Evolutionary conservation across 2,113 vertebrate genomes (phyloP).

Genomic region (Tylochromis polylepis): DNA sequence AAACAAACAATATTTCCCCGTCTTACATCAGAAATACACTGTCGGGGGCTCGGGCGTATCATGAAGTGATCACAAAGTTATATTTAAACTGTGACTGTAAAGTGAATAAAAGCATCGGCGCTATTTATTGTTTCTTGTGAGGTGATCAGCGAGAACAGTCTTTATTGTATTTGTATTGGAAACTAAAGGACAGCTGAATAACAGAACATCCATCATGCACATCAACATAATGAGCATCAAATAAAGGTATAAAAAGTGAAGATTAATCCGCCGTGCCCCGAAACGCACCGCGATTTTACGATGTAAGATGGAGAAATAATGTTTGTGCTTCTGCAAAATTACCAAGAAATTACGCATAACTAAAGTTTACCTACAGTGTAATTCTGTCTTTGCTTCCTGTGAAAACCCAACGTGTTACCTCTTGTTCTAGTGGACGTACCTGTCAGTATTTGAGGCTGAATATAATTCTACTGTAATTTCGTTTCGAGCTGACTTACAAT

Average conservation of each 20-base stretch:
- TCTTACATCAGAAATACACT: background rate
- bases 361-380: background rate
- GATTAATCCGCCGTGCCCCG: background rate
- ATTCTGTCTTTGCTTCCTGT: background rate
- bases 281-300: background rate
- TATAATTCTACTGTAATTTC: background rate
- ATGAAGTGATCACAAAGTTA: no score
- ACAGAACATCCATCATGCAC: background rate
- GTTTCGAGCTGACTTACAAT: background rate
- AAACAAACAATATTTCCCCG: accelerated
- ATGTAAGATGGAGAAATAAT: background rate
- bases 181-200: background rate
- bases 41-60: accelerated
- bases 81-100: no score
- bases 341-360: background rate
- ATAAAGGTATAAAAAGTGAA: background rate
- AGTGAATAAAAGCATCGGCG: accelerated
- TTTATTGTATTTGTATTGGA: background rate
- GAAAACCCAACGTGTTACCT: background rate
- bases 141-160: background rate
- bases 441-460: background rate
- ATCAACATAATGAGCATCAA: background rate
- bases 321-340: background rate
- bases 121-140: background rate
- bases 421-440: background rate